Percentiles rank a stretch among this genome's conserved stretches.
These are phyloP conservation scores for Hypolimnas misippus DNA, from an alignment of 2,888 invertebrate species.

Conservation along the genomic window DNA sequence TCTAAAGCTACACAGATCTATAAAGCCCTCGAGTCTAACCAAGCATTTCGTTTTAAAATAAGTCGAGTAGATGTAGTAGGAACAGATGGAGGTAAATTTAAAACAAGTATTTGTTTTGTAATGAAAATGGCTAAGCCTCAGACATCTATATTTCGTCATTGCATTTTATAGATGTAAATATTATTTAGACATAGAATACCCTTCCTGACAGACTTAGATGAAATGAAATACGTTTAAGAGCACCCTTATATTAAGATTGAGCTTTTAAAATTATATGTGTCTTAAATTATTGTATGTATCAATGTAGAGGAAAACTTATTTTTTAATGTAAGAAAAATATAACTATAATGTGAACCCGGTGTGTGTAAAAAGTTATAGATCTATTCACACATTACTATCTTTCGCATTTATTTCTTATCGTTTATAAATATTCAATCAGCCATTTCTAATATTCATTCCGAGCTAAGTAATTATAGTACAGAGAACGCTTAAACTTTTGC, in stretches of 20 bases:
- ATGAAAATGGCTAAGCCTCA: too few species aligned
- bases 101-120: too few species aligned
- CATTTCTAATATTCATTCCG: too few species aligned
- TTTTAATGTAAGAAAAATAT: slow-evolving; percentile 32
- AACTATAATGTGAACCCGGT: slow-evolving; percentile 21
- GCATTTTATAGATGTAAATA: slow-evolving; percentile 17
- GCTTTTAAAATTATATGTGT: slow-evolving; percentile 37
- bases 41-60: too few species aligned
- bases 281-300: slow-evolving; percentile 32
- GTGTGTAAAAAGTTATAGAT: slow-evolving; percentile 16
- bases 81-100: too few species aligned
- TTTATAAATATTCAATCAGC: too few species aligned
- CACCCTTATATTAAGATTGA: slow-evolving; percentile 29
- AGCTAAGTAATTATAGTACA: too few species aligned
- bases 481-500: background rate
- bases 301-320: slow-evolving; percentile 30
- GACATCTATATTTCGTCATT: too few species aligned
- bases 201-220: slow-evolving; percentile 19
- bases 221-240: slow-evolving; percentile 10
- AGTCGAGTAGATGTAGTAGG: too few species aligned
- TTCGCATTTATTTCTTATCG: too few species aligned
- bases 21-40: too few species aligned
- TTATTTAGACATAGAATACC: slow-evolving; percentile 3
- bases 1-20: too few species aligned
- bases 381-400: slow-evolving; percentile 32